These are phyloP conservation scores for Epinephelus lanceolatus DNA, from an alignment of 2,113 vertebrate species.

Conservation along the genomic window DNA sequence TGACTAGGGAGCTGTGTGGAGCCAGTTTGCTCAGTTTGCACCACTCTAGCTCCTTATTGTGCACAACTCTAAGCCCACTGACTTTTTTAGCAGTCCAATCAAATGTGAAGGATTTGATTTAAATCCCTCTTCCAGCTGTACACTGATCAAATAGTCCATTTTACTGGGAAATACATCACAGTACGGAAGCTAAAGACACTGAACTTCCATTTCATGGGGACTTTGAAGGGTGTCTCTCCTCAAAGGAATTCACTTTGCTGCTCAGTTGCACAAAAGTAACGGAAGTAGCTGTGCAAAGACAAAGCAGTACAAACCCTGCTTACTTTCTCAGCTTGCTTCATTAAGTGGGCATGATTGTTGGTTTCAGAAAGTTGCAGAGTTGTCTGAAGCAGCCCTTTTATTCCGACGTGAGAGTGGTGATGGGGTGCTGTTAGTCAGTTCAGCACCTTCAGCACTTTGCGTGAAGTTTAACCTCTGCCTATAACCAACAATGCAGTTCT, in stretches of 20 bases:
- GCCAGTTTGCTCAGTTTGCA: too few relatives aligned
- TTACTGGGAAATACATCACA: too few relatives aligned
- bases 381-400: neutral
- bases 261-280: neutral
- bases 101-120: too few relatives aligned
- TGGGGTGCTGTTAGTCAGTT: neutral
- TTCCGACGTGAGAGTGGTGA: neutral
- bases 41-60: too few relatives aligned
- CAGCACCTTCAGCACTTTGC: neutral
- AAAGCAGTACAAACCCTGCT: neutral
- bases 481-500: neutral
- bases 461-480: slow-evolving; percentile 10
- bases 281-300: neutral
- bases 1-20: too few relatives aligned
- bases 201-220: too few relatives aligned
- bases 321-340: neutral
- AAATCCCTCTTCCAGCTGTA: too few relatives aligned
- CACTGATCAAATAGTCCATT: too few relatives aligned
- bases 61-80: too few relatives aligned
- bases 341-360: neutral
- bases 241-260: neutral
- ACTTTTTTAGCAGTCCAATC: too few relatives aligned
- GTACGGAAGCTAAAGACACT: too few relatives aligned
- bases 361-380: neutral
- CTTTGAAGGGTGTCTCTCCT: neutral